Evolutionary conservation across 37 sponge, comb jelly and placozoan species (phyloP), one percentile per base, ranked within the genome.

Genomic region (Agelas oroides): DNA sequence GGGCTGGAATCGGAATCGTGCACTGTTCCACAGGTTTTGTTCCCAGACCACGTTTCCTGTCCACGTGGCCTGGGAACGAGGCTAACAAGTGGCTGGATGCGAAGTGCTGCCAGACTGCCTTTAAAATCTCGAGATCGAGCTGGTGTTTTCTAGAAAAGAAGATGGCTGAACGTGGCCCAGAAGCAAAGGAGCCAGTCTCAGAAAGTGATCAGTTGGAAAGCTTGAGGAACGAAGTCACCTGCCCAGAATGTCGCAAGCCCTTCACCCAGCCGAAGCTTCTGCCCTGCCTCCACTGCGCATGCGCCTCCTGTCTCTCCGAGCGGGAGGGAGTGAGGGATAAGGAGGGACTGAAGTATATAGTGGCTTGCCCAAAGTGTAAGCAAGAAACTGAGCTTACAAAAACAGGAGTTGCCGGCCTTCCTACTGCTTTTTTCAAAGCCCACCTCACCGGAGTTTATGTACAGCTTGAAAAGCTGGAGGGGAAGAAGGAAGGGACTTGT

Each of bases 201-300:
- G 46, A 12, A 3, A 8, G 6, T 46, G 46, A 46, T 46, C 46
- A 46, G 46, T 8, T 94, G 92, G 97, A 97, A 13, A 93, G 92
- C 59, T 70, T 97, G 27, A 94, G 90, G 91, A 89, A 92, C 35
- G 73, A 92, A 24, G 92, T 59, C 40, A 62, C 78, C 25, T 77
- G 78, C 41, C 78, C 64, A 12, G 11, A 60, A 37, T 77, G 78
- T 38, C 40, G 41, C 37, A 40, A 77, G 65, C 62, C 21, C 28
- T 77, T 38, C 78, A 61, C 23, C 13, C 20, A 77, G 40, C 78
- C 78, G 23, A 77, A 62, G 46, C 64, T 77, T 25, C 64, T 77
- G 27, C 78, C 78, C 8, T 77, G 78, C 27, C 59, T 58, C 41
- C 78, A 77, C 65, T 36, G 33, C n/a, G 55, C 28, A 18, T 80